Base-by-base conservation (phyloP, 2,113 vertebrate genomes). In the Parus major region DNA sequence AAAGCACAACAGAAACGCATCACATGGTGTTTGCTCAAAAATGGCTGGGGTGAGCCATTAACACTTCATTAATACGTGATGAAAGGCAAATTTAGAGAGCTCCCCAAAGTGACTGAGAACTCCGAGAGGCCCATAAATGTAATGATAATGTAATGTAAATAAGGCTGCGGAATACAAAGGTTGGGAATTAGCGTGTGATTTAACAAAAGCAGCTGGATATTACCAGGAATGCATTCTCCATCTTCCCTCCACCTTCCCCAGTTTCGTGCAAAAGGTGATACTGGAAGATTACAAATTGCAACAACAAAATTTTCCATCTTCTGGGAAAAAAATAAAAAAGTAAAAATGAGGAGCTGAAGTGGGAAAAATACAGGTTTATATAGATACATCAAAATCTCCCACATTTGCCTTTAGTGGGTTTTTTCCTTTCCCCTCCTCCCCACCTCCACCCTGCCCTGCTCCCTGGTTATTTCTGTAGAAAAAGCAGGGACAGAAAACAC, bases 101-200 rank as follows among this genome's bases (percentile, higher is more conserved):
- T 97, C 92, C 95, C 94, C 90, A 55, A 96, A 97, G 95, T 92
- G 79, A 82, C 22, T n/a, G 82, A 92, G 88, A 86, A 56, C 76
- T 86, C 88, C 6, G 0, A 78, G 82, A 82, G 88, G 60, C 85
- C 82, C 82, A 46, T 88, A 96, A 96, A 90, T 94, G 90, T 94
- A 95, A 96, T 81, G 93, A 96, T 96, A 97, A 97, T 94, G 88
- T 36, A 95, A 86, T 88, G 93, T 88, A 97, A 96, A 96, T 95
- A 96, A 96, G 90, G 64, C 82, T 75, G 33, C 0, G 1, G 55
- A 82, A 94, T 60, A 91, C 82, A 50, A 60, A 90, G 88, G 73
- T 53, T 73, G 82, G 82, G 80, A 95, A 95, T 96, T 96, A 68
- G 64, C 5, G 2, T 55, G 56, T 78, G 88, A 78, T 78, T 82